phyloP scores from a whole-genome alignment of 2,113 vertebrate species.

The Nothobranchius furzeri region DNA sequence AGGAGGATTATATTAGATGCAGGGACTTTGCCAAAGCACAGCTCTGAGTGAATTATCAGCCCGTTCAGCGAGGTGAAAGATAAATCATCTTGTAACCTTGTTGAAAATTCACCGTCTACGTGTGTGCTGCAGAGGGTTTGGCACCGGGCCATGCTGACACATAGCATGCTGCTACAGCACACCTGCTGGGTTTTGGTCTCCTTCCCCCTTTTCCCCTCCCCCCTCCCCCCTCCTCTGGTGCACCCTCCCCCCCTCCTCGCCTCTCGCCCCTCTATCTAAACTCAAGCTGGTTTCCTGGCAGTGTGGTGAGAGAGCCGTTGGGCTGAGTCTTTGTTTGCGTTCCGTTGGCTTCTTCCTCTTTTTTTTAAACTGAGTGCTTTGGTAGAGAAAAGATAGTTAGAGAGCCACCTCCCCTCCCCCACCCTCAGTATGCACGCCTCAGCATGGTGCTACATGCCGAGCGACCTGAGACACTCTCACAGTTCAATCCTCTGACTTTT shows the following conservation, averaged over 20 bases:
- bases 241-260: background rate
- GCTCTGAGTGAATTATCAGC: constrained; percentile 32
- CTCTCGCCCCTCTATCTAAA: constrained; percentile 22
- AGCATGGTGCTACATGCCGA: constrained; percentile 67
- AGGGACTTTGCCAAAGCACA: constrained; percentile 25
- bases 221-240: background rate
- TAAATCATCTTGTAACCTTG: constrained; percentile 49
- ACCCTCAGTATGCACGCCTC: constrained; percentile 35
- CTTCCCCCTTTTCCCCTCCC: constrained; percentile 24
- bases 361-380: constrained; percentile 31
- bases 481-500: constrained; percentile 54
- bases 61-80: constrained; percentile 40
- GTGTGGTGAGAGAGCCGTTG: constrained; percentile 74
- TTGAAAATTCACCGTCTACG: constrained; percentile 35
- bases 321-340: constrained; percentile 72
- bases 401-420: constrained; percentile 31
- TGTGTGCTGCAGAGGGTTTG: constrained; percentile 27
- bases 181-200: constrained; percentile 77
- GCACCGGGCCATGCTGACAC: constrained; percentile 46
- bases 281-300: constrained; percentile 68
- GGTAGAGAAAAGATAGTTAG: constrained; percentile 46
- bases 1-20: constrained; percentile 29
- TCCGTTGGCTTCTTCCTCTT: constrained; percentile 66
- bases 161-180: constrained; percentile 56
- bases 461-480: constrained; percentile 72